Conservation (phyloP, 2,888 invertebrate genomes). For the Himalopsyche anomala region DNA sequence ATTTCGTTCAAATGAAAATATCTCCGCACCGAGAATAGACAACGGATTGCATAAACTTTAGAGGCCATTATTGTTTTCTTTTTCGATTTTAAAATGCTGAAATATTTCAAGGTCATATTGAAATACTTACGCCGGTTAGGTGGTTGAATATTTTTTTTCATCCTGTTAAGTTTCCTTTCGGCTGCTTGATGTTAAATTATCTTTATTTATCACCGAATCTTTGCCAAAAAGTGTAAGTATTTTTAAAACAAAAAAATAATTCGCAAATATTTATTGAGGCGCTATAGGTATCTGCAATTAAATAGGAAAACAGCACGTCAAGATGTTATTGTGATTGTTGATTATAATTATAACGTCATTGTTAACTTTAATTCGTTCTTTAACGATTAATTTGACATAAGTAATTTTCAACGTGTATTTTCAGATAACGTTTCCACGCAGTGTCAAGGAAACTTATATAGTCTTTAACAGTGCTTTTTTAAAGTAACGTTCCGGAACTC, state of each 20-base stretch:
- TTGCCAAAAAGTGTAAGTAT: constrained; percentile 20
- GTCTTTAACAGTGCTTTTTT: no score
- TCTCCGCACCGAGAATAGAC: constrained; percentile 3
- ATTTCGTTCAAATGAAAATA: constrained; percentile 15
- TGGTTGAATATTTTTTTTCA: not conserved
- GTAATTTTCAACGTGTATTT: no score
- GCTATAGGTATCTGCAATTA: not conserved
- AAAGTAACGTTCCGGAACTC: no score
- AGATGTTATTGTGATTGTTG: no score
- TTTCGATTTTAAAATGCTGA: constrained; percentile 9
- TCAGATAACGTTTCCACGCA: no score
- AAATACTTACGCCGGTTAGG: not conserved
- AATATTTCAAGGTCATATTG: constrained; percentile 7
- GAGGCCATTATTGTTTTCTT: not conserved
- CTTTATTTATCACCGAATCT: not conserved
- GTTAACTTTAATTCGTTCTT: no score
- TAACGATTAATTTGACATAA: no score
- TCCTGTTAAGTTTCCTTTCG: not conserved
- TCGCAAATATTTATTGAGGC: not conserved
- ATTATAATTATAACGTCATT: no score
- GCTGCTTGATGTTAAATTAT: not conserved
- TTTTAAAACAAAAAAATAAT: not conserved
- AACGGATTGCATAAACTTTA: constrained; percentile 11
- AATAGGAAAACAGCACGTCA: not conserved
- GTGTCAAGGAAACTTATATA: no score